Base-by-base conservation (phyloP, 2,888 invertebrate species). In the Muschampia plurimacula region DNA sequence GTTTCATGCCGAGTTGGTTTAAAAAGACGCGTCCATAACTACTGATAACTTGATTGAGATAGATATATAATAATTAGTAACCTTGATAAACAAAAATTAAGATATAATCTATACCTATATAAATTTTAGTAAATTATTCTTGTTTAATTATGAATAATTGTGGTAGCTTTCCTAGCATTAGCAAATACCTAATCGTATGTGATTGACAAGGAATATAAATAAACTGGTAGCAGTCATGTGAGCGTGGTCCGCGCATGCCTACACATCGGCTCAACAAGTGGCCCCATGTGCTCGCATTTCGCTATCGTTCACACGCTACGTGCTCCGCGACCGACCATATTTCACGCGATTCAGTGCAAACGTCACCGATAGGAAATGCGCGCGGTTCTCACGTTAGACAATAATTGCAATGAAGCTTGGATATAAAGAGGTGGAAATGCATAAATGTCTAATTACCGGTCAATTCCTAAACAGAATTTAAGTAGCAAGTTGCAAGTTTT, bases 221-320 rank as follows among this genome's bases (percentile, higher is more conserved):
- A 62, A 67, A 46, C 41, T 65, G 65, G 72, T 71, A 68, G 41
- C 65, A 60, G 75, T 32, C 64, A 69, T 69, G 74, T 73, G 73
- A 59, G 69, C 22, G 57, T 71, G 66, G 81, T 78, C 80, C 79
- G 86, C 89, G 86, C 88, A 87, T 87, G 89, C 86, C 83, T 86
- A 85, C 60, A 60, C n/a, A 60, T 39, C 74, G 76, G 83, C 82
- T 88, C 93, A 93, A 93, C 93, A 93, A 91, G 93, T 93, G 93
- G 85, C 84, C 77, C 89, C 93, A 90, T 92, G 91, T 93, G 93
- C 84, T 83, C 64, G 57, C 13, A 69, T 67, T 74, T 74, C 83
- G 79, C 80, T 77, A 75, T 78, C 76, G 72, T 77, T 75, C 72
- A 77, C 76, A 77, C 78, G 60, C 60, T 64, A 57, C 46, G 32